Evolutionary conservation across 2,113 vertebrate species (phyloP).

Genomic region (Formicarius rufipectus): DNA sequence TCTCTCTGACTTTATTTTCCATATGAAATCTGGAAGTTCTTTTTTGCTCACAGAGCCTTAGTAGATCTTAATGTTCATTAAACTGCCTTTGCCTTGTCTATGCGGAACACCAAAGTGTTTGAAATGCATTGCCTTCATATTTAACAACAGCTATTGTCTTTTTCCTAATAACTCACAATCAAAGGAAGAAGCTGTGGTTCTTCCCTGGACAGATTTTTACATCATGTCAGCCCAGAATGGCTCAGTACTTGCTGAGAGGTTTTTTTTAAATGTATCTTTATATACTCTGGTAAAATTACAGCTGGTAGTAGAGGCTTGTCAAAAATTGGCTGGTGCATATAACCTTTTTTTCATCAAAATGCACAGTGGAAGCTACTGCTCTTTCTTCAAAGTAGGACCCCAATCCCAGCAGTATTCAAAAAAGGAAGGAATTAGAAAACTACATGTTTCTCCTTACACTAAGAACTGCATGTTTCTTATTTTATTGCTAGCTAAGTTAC

Average conservation of each 20-base stretch:
- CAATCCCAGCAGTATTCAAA: neutral
- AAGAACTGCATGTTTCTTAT: neutral
- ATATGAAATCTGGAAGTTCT: neutral
- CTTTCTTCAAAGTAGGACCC: neutral
- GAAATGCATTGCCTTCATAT: neutral
- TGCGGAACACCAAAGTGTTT: neutral
- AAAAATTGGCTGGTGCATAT: neutral
- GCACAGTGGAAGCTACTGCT: neutral
- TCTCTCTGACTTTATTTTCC: neutral
- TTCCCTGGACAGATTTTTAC: neutral
- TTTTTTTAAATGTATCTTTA: neutral
- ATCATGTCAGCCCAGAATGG: neutral
- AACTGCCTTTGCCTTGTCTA: neutral
- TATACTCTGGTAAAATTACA: neutral
- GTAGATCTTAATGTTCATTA: neutral
- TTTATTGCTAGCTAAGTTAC: neutral
- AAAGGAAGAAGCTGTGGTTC: neutral
- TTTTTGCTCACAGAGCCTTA: neutral
- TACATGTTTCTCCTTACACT: neutral
- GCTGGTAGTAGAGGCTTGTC: neutral
- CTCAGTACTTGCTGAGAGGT: neutral
- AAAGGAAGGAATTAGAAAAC: neutral
- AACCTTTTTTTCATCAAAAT: neutral
- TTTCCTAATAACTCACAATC: neutral
- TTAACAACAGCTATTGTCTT: neutral